Base-by-base conservation (phyloP, 2,797 vertebrate species). In the Danio aesculapii region DNA sequence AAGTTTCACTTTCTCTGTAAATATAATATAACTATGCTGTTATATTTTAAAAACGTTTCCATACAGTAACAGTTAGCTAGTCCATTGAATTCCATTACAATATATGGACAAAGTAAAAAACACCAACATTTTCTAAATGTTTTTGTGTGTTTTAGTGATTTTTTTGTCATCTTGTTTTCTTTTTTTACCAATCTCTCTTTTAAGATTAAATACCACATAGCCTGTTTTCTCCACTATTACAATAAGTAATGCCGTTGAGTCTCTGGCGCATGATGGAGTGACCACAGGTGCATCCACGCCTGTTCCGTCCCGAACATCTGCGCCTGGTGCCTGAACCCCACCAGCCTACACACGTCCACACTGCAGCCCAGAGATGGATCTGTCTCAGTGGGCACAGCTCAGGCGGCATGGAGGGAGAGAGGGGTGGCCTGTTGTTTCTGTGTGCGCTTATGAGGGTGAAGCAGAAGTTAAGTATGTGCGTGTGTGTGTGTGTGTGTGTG, bases 401-500 rank as follows among this genome's bases (percentile, higher is more conserved):
- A 79, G 68, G 44, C 12, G 52, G n/a, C 21, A 63, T 69, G 41
- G 50, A 46, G 50, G 21, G 12, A 50, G 21, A 69, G 53, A 69
- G 30, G 58, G 61, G 50, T 55, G 50, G 74, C 67, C 44, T 70
- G 77, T 61, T 47, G 59, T 69, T 16, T 77, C 44, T 21, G 14
- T 58, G 52, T 53, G 50, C 47, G 47, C 64, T 47, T 59, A 43
- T 44, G 69, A 59, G 62, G 61, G 79, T 75, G 70, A 52, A 72
- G 66, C 73, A 63, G 55, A 62, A 81, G 55, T 82, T 76, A 69
- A 59, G 52, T 80, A 66, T 77, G 77, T 74, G 73, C 68, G 79
- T 82, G 82, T 58, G 75, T 85, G 72, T 86, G 85, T 85, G 53
- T 82, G 73, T 62, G 64, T 64, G 68, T 81, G 64, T 76, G 61